Evolutionary conservation across 2,888 invertebrate genomes (phyloP).

Genomic region (Aphodius sticticus): DNA sequence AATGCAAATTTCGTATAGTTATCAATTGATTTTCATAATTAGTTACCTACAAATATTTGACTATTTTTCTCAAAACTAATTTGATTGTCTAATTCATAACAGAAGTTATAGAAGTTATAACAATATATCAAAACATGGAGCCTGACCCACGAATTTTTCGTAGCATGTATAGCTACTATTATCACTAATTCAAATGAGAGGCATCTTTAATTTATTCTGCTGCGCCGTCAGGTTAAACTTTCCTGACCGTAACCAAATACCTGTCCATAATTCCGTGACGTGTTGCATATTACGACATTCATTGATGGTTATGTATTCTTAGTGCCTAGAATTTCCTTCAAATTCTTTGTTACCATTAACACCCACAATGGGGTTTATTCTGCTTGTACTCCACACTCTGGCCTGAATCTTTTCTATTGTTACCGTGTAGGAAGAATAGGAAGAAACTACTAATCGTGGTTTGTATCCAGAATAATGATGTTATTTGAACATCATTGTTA

Average conservation of each 20-base stretch:
- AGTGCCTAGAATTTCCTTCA: background rate
- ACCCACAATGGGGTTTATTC: background rate
- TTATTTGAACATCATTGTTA: no score
- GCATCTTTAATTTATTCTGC: background rate
- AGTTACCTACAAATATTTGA: no score
- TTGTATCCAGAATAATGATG: no score
- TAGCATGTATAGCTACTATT: background rate
- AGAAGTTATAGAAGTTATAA: no score
- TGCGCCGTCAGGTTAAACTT: background rate
- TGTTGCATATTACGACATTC: background rate
- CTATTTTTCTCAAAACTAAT: no score
- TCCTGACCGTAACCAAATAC: background rate
- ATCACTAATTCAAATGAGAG: background rate
- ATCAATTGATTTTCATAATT: no score
- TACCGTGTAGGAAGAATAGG: background rate
- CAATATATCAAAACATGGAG: no score
- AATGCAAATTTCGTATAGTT: no score
- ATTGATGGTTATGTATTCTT: background rate
- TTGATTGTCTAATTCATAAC: no score
- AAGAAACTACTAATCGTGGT: no score
- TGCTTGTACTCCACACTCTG: background rate
- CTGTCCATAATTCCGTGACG: background rate
- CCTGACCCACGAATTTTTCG: no score
- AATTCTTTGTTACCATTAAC: background rate
- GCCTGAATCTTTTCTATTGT: background rate